These are phyloP conservation scores for Cyclophora punctaria DNA, from an alignment of 2,888 invertebrate genomes.

Conservation along the genomic window DNA sequence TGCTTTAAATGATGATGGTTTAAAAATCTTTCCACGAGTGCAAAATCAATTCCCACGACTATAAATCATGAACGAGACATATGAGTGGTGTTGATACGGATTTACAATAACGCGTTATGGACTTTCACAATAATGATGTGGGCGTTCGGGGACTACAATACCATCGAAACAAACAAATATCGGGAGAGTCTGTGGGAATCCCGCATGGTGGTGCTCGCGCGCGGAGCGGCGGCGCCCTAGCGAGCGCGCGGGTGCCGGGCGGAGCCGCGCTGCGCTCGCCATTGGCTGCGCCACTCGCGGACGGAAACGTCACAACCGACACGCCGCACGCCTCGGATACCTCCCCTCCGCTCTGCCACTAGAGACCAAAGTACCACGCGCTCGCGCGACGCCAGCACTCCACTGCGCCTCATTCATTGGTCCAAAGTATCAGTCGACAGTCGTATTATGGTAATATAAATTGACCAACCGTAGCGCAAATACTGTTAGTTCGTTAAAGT, in stretches of 20 bases:
- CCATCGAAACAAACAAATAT: conserved; percentile 57
- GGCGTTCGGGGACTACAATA: conserved; percentile 62
- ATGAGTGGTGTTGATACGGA: conserved; percentile 64
- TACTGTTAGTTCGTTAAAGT: conserved; percentile 76
- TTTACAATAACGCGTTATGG: conserved; percentile 64
- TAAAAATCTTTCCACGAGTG: conserved; percentile 2
- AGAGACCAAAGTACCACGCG: conserved; percentile 44
- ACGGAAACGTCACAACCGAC: conserved; percentile 46
- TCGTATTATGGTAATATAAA: conserved; percentile 74
- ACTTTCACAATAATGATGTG: conserved; percentile 70
- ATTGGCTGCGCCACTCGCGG: conserved; percentile 37
- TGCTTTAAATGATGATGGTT: not conserved
- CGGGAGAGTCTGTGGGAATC: conserved; percentile 65
- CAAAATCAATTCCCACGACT: conserved; percentile 55
- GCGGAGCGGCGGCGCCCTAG: conserved; percentile 17
- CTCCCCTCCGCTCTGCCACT: conserved; percentile 36
- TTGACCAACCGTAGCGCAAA: conserved; percentile 74
- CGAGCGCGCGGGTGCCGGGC: conserved; percentile 27
- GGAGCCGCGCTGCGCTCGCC: conserved; percentile 31
- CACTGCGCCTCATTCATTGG: conserved; percentile 54
- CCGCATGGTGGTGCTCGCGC: conserved; percentile 55
- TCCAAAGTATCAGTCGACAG: conserved; percentile 33
- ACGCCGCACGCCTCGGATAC: conserved; percentile 33
- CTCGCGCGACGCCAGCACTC: conserved; percentile 21
- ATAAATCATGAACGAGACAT: conserved; percentile 66